Evolutionary conservation across 2,888 invertebrate genomes (phyloP).

Genomic region (Orchesellides sinensis): DNA sequence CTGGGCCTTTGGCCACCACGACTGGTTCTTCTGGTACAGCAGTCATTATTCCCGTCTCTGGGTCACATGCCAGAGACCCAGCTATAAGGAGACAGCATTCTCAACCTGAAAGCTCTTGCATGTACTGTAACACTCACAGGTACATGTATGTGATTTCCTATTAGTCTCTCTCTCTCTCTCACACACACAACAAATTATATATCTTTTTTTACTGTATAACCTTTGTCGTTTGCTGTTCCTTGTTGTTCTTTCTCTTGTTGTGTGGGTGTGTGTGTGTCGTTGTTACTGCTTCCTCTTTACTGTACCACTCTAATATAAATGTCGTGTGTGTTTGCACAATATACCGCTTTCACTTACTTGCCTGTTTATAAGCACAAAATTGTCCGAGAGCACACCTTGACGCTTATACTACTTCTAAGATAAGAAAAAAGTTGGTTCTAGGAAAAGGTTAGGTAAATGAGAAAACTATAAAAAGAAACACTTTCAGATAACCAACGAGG

Average conservation of each 20-base stretch:
- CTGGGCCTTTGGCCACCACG: constrained; percentile 42
- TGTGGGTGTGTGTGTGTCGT: neutral
- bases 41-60: constrained; percentile 28
- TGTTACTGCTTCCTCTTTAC: neutral
- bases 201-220: no score
- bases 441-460: no score
- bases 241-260: neutral
- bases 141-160: constrained; percentile 74
- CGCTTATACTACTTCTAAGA: no score
- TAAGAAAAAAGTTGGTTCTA: no score
- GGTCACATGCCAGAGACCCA: constrained; percentile 77
- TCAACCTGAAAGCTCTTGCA: constrained; percentile 85
- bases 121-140: constrained; percentile 79
- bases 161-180: constrained; percentile 18
- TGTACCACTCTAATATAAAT: neutral
- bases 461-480: no score
- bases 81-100: constrained; percentile 92
- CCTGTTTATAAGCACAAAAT: no score
- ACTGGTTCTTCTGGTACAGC: constrained; percentile 57
- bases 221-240: constrained; percentile 1
- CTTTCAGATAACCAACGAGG: no score
- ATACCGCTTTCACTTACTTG: no score
- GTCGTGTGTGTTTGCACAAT: neutral
- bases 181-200: no score
- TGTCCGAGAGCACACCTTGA: no score